Percentiles rank a stretch among this genome's conserved stretches.
Conservation (phyloP, 2,113 vertebrate species). For the Condylura cristata region DNA sequence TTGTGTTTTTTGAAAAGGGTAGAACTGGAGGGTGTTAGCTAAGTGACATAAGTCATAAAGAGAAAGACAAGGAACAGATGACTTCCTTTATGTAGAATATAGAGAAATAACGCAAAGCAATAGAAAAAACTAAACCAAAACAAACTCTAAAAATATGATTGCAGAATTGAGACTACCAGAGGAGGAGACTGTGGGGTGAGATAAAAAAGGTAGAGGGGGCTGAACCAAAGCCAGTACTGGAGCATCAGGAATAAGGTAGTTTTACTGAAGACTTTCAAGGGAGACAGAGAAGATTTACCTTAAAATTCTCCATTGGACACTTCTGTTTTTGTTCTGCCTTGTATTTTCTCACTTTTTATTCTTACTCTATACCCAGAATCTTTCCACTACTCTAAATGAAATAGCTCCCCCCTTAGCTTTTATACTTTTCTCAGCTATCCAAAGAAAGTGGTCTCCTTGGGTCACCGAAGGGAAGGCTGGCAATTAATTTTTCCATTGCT, state of each 20-base stretch:
- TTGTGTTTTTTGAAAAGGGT: too few species aligned
- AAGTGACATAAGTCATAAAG: too few species aligned
- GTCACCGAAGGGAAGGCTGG: not conserved
- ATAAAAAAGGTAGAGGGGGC: too few species aligned
- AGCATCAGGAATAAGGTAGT: not conserved
- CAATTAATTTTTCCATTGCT: conserved; percentile 18
- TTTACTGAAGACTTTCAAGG: not conserved
- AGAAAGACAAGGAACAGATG: too few species aligned
- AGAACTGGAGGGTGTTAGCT: too few species aligned
- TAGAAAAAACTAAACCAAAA: too few species aligned
- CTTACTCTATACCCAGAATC: not conserved
- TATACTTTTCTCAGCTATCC: not conserved
- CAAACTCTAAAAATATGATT: too few species aligned
- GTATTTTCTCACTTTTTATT: not conserved
- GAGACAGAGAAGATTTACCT: not conserved
- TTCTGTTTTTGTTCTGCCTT: not conserved
- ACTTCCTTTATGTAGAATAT: too few species aligned
- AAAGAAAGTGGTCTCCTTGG: not conserved
- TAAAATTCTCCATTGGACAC: not conserved
- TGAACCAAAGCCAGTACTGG: not conserved
- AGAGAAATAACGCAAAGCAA: too few species aligned
- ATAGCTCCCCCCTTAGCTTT: not conserved
- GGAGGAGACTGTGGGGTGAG: too few species aligned
- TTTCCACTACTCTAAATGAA: not conserved
- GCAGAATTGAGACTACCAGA: too few species aligned